These are phyloP conservation scores for Nycticorax nycticorax DNA, from an alignment of 2,113 vertebrate species.

Conservation along the genomic window DNA sequence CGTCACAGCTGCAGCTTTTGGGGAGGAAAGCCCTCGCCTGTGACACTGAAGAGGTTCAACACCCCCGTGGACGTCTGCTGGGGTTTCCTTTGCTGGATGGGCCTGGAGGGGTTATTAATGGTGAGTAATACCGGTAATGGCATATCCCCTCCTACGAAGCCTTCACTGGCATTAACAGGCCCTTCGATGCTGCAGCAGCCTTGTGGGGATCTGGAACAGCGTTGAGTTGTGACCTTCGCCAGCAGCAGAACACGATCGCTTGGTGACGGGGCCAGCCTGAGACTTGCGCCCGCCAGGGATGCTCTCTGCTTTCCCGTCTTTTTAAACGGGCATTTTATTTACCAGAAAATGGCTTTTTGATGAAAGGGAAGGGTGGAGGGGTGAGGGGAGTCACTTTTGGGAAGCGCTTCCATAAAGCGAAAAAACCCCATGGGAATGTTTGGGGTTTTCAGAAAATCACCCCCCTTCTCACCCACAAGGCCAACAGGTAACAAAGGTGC, in stretches of 20 bases:
- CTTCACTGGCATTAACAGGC: neutral
- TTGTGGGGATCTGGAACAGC: neutral
- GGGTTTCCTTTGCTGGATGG: neutral
- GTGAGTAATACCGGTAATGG: neutral
- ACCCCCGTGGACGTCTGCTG: accelerated
- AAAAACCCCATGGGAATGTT: neutral
- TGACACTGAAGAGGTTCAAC: neutral
- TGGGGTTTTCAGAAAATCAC: neutral
- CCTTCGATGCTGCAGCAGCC: neutral
- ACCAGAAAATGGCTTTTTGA: neutral
- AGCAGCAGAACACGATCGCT: neutral
- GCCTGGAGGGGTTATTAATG: neutral
- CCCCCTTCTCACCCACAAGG: too few species aligned
- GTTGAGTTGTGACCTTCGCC: neutral
- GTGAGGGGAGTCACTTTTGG: neutral
- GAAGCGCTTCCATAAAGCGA: neutral
- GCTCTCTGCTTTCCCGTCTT: neutral
- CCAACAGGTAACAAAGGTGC: neutral
- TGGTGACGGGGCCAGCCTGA: neutral
- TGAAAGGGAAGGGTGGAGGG: neutral
- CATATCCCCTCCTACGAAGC: neutral
- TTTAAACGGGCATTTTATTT: neutral
- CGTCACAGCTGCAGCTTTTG: neutral
- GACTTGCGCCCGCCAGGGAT: neutral
- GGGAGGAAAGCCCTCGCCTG: neutral